Percentiles rank a stretch among this genome's conserved stretches.
Conservation (phyloP, 2,888 invertebrate genomes). For the Gryllus longicercus region DNA sequence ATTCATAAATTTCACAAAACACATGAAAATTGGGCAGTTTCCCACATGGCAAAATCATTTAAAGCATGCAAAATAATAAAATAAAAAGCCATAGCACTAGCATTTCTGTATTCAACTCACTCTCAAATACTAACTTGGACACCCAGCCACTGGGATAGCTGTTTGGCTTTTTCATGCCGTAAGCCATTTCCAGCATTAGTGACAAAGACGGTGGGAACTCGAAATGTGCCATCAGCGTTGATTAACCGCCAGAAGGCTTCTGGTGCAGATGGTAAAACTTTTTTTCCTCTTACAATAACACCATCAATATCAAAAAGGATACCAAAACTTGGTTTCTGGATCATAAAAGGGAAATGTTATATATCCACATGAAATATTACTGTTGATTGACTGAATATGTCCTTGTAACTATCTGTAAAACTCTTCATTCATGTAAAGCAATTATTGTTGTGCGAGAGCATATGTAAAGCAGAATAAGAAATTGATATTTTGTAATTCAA, state of each 20-base stretch:
- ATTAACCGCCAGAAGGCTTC: constrained; percentile 56
- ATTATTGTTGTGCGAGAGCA: too few species aligned
- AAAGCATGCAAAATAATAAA: constrained; percentile 24
- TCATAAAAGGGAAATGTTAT: constrained; percentile 29
- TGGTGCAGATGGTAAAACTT: constrained; percentile 56
- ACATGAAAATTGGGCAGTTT: background rate
- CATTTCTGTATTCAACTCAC: background rate
- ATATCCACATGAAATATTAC: background rate
- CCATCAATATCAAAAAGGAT: constrained; percentile 66
- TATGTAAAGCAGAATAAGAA: too few species aligned
- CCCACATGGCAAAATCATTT: constrained; percentile 19
- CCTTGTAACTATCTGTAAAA: too few species aligned
- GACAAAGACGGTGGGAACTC: constrained; percentile 60
- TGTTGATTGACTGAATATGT: too few species aligned
- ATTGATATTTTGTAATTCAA: too few species aligned
- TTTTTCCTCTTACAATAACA: constrained; percentile 59
- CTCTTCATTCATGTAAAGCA: too few species aligned
- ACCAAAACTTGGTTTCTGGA: constrained; percentile 52
- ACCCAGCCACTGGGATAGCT: constrained; percentile 57
- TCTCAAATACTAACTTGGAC: constrained; percentile 47
- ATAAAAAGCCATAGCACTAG: background rate
- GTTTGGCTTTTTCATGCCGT: constrained; percentile 56
- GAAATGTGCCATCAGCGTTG: constrained; percentile 54
- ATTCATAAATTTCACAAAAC: background rate
- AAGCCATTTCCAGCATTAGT: constrained; percentile 64